Percentiles rank a stretch among this genome's conserved stretches.
phyloP scores from a whole-genome alignment of 1,140 invertebrate species.

The Lepidotrigona ventralis region DNA sequence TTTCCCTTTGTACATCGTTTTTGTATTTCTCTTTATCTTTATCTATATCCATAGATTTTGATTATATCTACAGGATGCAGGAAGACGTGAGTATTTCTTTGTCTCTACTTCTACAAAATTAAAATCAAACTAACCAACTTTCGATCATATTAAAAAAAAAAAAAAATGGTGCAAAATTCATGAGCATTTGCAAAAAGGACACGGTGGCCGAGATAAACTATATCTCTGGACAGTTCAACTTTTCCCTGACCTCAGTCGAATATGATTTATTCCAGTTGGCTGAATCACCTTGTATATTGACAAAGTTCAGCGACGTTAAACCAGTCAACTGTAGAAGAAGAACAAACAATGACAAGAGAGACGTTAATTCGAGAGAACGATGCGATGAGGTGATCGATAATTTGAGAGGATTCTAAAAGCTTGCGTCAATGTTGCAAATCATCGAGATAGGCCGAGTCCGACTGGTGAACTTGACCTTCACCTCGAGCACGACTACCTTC shows the following conservation, averaged over 20 bases:
- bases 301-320: neutral
- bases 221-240: too few species aligned
- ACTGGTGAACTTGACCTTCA: conserved; percentile 68
- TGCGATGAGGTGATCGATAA: neutral
- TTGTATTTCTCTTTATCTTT: neutral
- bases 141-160: too few species aligned
- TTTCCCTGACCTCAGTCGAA: neutral
- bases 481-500: conserved; percentile 56
- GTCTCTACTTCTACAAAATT: too few species aligned
- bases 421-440: conserved; percentile 22
- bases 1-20: neutral
- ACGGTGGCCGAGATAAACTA: too few species aligned
- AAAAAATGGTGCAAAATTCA: too few species aligned
- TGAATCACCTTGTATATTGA: neutral
- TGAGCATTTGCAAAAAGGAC: too few species aligned
- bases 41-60: neutral
- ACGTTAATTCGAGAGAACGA: neutral
- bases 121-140: too few species aligned
- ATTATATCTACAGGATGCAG: too few species aligned
- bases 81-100: too few species aligned
- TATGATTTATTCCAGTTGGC: neutral
- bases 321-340: neutral
- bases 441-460: conserved; percentile 52
- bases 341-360: neutral
- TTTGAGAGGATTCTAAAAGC: neutral